Conservation (phyloP, 2,888 invertebrate genomes). For the Didymodactylos carnosus region DNA sequence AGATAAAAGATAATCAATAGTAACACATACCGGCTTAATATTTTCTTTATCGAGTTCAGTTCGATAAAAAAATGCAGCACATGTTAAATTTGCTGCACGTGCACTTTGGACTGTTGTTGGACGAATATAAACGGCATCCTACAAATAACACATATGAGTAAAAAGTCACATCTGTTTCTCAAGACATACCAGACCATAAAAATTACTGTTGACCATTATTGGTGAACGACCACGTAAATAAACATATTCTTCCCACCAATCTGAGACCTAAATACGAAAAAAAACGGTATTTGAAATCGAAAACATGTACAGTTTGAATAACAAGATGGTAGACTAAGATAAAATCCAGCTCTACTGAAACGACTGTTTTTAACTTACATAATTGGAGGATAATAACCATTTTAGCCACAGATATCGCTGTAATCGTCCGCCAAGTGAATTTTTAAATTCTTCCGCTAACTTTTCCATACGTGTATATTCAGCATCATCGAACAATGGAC, state of each 20-base stretch:
- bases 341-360: neutral
- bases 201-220: constrained; percentile 93
- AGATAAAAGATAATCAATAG: no score
- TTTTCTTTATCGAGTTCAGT: constrained; percentile 76
- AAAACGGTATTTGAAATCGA: no score
- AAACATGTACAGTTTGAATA: no score
- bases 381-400: constrained; percentile 55
- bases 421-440: constrained; percentile 66
- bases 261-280: constrained; percentile 34
- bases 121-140: constrained; percentile 21
- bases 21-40: constrained; percentile 54
- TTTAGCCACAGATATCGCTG: constrained; percentile 79
- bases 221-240: constrained; percentile 82
- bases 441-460: constrained; percentile 63
- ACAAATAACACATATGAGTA: neutral
- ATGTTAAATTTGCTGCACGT: constrained; percentile 67
- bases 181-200: constrained; percentile 58
- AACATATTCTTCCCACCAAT: constrained; percentile 99
- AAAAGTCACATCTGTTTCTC: no score
- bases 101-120: constrained; percentile 42
- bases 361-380: constrained; percentile 40
- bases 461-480: constrained; percentile 59
- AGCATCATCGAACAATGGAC: constrained; percentile 60
- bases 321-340: no score
- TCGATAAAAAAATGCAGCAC: constrained; percentile 65